These are phyloP conservation scores for Origma solitaria DNA, from an alignment of 2,113 vertebrate species.

Conservation along the genomic window DNA sequence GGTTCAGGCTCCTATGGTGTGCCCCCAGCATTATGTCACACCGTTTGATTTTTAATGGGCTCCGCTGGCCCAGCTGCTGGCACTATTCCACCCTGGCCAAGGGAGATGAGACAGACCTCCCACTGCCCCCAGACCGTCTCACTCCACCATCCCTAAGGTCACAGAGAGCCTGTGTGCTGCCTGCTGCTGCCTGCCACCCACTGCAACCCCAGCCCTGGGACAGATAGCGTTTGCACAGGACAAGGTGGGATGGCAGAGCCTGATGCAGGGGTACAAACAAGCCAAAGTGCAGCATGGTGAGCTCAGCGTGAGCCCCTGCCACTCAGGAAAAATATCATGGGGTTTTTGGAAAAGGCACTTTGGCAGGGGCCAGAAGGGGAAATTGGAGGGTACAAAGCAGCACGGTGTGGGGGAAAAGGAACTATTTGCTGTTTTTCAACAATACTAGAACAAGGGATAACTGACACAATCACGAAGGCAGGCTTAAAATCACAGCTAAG, in stretches of 20 bases:
- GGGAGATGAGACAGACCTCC: not conserved
- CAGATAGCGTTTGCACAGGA: not conserved
- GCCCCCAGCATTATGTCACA: not conserved
- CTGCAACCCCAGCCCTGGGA: not conserved
- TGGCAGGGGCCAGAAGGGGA: not conserved
- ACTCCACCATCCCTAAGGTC: not conserved
- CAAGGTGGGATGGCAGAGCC: not conserved
- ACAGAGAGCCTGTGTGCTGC: accelerated
- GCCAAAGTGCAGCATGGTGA: not conserved
- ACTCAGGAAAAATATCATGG: not conserved
- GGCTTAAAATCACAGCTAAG: not conserved
- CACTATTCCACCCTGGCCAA: not conserved
- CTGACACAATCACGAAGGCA: accelerated
- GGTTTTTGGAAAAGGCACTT: not conserved
- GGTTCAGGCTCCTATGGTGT: not conserved
- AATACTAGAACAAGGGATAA: not conserved
- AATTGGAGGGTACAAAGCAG: not conserved
- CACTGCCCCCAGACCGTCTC: not conserved
- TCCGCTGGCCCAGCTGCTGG: not conserved
- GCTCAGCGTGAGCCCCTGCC: not conserved
- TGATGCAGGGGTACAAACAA: not conserved
- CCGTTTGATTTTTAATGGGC: not conserved
- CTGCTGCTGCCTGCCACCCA: not conserved
- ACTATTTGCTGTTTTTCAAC: not conserved
- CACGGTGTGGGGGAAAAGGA: accelerated